phyloP scores from a whole-genome alignment of 2,797 vertebrate genomes.

The Leptatherina wallacei region DNA sequence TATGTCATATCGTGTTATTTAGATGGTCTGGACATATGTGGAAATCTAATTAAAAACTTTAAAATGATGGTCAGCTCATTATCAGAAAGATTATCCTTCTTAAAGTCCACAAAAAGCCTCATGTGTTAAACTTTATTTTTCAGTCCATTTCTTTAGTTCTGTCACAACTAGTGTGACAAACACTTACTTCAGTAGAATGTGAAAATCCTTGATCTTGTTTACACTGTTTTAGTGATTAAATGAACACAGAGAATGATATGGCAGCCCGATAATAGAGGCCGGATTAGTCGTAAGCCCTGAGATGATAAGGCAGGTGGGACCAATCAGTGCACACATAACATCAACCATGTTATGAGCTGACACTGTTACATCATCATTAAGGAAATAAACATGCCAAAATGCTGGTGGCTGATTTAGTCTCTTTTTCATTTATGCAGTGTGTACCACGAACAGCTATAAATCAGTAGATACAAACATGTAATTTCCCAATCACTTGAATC shows the following conservation, averaged over 20 bases:
- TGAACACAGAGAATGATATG: conserved; percentile 16
- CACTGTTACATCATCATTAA: not conserved
- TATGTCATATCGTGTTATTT: not conserved
- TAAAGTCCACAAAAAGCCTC: conserved; percentile 4
- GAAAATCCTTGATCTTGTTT: conserved; percentile 5
- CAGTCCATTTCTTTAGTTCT: conserved; percentile 4
- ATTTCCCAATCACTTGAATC: not conserved
- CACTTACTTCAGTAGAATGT: not conserved
- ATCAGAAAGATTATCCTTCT: not conserved
- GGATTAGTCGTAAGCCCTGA: conserved; percentile 27
- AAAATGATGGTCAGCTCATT: not conserved
- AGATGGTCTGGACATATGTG: not conserved
- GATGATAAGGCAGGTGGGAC: conserved; percentile 22
- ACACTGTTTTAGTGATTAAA: conserved; percentile 1
- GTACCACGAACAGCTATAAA: not conserved
- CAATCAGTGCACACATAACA: conserved; percentile 18
- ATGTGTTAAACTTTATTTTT: not conserved
- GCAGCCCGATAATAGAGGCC: conserved; percentile 15
- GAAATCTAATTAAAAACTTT: not conserved
- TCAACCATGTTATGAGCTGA: conserved; percentile 26
- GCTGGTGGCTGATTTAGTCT: not conserved
- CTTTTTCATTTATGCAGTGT: not conserved
- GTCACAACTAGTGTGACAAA: not conserved
- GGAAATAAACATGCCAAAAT: conserved; percentile 16
- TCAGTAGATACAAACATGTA: not conserved